A percentile compares a stretch with the other conserved stretches of the same genome.
Conservation (phyloP, 92 coral and sea anemone genomes). For the Anthopleura xanthogrammica region DNA sequence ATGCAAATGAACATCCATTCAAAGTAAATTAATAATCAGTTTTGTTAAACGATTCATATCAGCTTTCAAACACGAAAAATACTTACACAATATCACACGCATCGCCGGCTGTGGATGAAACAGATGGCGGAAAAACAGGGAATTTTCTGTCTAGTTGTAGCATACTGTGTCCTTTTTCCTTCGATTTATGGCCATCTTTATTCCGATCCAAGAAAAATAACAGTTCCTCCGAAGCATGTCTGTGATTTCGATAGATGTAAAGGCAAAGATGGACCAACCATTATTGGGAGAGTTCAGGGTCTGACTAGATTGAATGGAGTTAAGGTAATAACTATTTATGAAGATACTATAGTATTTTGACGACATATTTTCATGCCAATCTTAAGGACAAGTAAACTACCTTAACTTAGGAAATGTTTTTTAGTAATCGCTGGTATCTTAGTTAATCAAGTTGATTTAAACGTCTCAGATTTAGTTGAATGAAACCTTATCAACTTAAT, state of each 20-base stretch:
- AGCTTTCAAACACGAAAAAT: slow-evolving; percentile 1
- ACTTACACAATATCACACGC: not conserved
- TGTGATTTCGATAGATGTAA: slow-evolving; percentile 62
- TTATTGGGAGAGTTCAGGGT: slow-evolving; percentile 58
- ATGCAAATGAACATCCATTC: not conserved
- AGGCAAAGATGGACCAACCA: slow-evolving; percentile 61
- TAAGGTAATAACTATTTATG: slow-evolving; percentile 34
- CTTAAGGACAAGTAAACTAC: no score
- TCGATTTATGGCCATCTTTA: slow-evolving; percentile 20
- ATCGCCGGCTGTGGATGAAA: not conserved
- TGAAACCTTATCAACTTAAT: no score
- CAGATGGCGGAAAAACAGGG: not conserved
- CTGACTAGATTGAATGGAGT: slow-evolving; percentile 70
- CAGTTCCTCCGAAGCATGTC: slow-evolving; percentile 24
- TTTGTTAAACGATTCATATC: not conserved
- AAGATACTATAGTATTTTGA: no score
- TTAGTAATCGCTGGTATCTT: no score
- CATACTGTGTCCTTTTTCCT: not conserved
- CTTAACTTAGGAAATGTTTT: no score
- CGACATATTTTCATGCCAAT: no score
- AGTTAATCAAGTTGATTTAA: no score
- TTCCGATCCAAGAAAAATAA: slow-evolving; percentile 9
- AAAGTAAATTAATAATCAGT: not conserved
- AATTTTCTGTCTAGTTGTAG: not conserved
- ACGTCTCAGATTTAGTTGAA: no score